phyloP scores from a whole-genome alignment of 35 echinoderm and acorn worm species.

The Amphiura filiformis region DNA sequence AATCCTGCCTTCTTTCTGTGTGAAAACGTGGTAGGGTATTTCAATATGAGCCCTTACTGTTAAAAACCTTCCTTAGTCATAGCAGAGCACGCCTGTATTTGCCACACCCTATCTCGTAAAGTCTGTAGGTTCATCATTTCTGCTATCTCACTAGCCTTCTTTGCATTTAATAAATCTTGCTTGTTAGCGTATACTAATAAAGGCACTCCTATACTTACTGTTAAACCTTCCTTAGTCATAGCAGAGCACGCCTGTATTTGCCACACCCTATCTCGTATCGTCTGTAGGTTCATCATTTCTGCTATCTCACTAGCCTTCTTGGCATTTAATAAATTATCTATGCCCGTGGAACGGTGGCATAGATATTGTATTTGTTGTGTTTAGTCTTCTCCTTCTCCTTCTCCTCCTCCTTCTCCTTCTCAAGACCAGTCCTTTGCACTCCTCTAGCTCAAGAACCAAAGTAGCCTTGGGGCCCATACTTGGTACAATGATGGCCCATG shows the following conservation, averaged over 20 bases:
- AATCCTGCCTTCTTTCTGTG: too few relatives aligned
- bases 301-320: slow-evolving; percentile 63
- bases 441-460: too few relatives aligned
- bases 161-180: slow-evolving; percentile 75
- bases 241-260: slow-evolving; percentile 55
- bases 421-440: too few relatives aligned
- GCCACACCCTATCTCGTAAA: slow-evolving; percentile 50
- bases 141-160: slow-evolving; percentile 60
- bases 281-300: slow-evolving; percentile 62
- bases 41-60: too few relatives aligned
- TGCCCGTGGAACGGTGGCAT: too few relatives aligned
- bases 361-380: too few relatives aligned
- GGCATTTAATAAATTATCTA: slow-evolving; percentile 59
- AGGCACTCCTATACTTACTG: too few relatives aligned
- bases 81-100: slow-evolving; percentile 52
- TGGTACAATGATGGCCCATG: too few relatives aligned
- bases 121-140: slow-evolving; percentile 63
- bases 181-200: slow-evolving; percentile 92
- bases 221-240: slow-evolving; percentile 41
- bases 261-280: slow-evolving; percentile 48
- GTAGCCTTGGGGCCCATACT: too few relatives aligned
- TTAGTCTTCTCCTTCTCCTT: too few relatives aligned
- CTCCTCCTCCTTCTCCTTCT: too few relatives aligned
- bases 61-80: slow-evolving; percentile 39
- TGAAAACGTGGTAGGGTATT: too few relatives aligned